Base-by-base conservation (phyloP, 2,888 invertebrate species). In the Eupithecia vulgata region DNA sequence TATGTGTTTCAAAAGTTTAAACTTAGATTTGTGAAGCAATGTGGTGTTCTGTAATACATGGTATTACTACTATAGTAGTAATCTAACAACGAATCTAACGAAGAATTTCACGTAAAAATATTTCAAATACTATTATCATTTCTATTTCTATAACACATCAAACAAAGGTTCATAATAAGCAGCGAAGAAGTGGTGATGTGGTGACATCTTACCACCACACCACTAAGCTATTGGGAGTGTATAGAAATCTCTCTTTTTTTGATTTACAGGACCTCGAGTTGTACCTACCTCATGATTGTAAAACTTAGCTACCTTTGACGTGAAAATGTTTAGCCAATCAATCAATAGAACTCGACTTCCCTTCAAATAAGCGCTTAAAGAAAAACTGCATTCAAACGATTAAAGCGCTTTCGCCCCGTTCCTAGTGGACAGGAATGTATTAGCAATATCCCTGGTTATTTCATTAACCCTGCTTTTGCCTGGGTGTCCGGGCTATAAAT, bases 401-500 rank as follows among this genome's bases (percentile, higher is more conserved):
- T 34, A 35, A 61, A 61, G 34, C 61, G 30, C 17, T 61, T 64
- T n/a, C 40, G 69, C 72, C 73, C 67, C 71, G 72, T 61, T 70
- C 69, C 67, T 21, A 48, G 67, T 42, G 71, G 67, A 71, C 71
- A 76, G 72, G 79, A 79, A 80, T 80, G 80, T 79, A 80, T 80
- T 80, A 80, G 78, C 80, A 78, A 78, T 78, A 79, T 75, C 77
- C 78, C 76, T 74, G 81, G 81, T 81, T 81, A 81, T 81, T 81
- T 81, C 81, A 81, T 81, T 81, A 81, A 80, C 84, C 81, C 83
- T 80, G 84, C 81, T 80, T 79, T 80, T 77, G 78, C 77, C 77
- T 78, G 75, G 62, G 81, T 81, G 82, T 81, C 80, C 81, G 75
- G 79, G 76, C 81, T 78, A 85, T 87, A 84, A 82, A 84, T 85